Evolutionary conservation across 2,888 invertebrate genomes (phyloP).

Genomic region (Lasioglossum calceatum): DNA sequence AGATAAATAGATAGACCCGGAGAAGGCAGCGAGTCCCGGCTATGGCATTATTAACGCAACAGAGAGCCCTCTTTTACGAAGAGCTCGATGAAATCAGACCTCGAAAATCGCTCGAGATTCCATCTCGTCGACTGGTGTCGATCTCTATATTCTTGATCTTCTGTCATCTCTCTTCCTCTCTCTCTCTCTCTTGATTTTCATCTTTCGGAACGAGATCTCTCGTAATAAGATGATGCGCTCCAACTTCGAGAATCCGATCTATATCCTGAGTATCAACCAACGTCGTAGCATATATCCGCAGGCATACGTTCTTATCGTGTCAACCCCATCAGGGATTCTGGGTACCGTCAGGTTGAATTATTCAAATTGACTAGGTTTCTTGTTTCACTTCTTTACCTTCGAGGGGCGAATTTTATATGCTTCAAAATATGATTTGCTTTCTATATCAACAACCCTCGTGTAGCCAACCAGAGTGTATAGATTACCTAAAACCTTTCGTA

Average conservation of each 20-base stretch:
- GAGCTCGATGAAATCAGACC: conserved; percentile 73
- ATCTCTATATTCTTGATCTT: conserved; percentile 57
- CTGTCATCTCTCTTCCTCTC: not conserved
- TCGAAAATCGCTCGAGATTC: conserved; percentile 70
- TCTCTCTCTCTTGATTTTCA: conserved; percentile 13
- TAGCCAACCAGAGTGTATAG: too few relatives aligned
- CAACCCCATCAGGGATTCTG: not conserved
- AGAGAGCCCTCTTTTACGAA: conserved; percentile 59
- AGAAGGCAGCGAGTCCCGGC: conserved; percentile 37
- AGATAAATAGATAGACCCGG: conserved; percentile 48
- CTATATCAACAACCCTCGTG: not conserved
- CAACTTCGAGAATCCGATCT: conserved; percentile 24
- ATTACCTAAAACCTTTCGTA: too few relatives aligned
- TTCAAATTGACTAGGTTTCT: not conserved
- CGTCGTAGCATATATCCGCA: not conserved
- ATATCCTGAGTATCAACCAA: conserved; percentile 18
- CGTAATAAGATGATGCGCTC: conserved; percentile 24
- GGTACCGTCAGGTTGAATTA: not conserved
- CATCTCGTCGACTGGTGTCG: conserved; percentile 56
- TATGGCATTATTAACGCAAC: conserved; percentile 73
- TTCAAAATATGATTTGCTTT: not conserved
- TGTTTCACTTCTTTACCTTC: not conserved
- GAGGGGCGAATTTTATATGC: not conserved
- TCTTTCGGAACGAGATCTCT: conserved; percentile 33
- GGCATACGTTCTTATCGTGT: not conserved